Evolutionary conservation across 2,113 vertebrate species (phyloP).

Genomic region (Centropus unirufus): DNA sequence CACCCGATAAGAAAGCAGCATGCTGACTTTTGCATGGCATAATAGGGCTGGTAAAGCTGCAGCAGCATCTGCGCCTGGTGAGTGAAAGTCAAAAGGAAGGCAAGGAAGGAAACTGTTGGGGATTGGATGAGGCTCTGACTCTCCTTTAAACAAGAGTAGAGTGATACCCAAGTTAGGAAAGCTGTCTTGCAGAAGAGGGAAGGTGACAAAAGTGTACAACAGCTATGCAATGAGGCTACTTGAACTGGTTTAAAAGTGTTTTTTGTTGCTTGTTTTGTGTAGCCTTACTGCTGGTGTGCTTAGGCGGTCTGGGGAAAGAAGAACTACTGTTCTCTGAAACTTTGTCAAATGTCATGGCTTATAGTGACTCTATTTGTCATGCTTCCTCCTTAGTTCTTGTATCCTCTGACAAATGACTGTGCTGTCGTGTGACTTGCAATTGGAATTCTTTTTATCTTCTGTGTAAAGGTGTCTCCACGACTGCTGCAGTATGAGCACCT

Average conservation of each 20-base stretch:
- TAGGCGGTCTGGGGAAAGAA: neutral
- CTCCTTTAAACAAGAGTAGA: neutral
- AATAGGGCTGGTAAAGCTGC: neutral
- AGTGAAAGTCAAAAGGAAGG: neutral
- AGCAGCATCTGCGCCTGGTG: neutral
- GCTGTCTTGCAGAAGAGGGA: neutral
- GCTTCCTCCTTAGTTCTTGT: neutral
- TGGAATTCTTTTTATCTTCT: neutral
- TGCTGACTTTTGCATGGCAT: neutral
- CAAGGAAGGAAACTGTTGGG: neutral
- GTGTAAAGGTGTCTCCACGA: neutral
- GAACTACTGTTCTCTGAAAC: neutral
- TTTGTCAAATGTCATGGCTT: neutral
- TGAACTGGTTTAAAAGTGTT: neutral
- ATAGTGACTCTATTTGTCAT: neutral
- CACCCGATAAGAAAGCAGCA: neutral
- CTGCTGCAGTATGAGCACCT: neutral
- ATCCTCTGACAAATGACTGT: neutral
- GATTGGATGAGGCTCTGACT: neutral
- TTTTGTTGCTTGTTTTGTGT: neutral
- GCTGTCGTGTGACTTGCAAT: neutral
- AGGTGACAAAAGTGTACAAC: neutral
- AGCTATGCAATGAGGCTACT: neutral
- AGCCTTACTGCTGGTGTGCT: neutral
- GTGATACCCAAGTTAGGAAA: neutral